Evolutionary conservation across 1,140 invertebrate species (phyloP).

Genomic region (Leucophenga varia): DNA sequence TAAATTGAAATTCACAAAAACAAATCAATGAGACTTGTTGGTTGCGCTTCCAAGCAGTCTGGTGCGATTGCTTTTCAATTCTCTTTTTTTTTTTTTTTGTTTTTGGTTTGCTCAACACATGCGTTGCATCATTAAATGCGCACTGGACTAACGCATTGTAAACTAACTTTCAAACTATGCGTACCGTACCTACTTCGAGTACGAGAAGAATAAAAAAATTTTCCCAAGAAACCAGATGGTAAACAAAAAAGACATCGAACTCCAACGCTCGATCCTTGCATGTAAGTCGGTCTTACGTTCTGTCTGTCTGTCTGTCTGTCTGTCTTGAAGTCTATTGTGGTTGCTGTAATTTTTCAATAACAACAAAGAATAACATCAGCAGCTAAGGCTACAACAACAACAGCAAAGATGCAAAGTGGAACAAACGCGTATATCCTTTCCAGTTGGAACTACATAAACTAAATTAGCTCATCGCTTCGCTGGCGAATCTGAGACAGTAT

Average conservation of each 20-base stretch:
- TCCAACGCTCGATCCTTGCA: background rate
- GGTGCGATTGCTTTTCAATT: conserved; percentile 32
- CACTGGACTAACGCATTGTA: no score
- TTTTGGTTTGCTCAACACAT: no score
- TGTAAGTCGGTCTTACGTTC: no score
- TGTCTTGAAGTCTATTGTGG: no score
- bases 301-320: no score
- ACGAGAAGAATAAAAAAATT: background rate
- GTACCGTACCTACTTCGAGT: no score
- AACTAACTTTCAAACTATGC: conserved; percentile 18
- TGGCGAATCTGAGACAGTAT: no score
- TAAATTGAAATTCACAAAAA: conserved; percentile 29
- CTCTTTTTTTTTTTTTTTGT: no score
- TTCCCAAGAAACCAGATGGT: conserved; percentile 34
- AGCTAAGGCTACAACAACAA: no score
- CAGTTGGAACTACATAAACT: conserved; percentile 19
- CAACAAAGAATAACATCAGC: background rate
- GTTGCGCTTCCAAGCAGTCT: conserved; percentile 47
- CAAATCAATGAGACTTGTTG: background rate
- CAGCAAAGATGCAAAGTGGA: no score
- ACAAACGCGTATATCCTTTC: no score
- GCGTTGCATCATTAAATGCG: conserved; percentile 38
- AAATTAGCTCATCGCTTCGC: conserved; percentile 52
- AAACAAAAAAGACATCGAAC: conserved; percentile 5
- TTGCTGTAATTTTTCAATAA: conserved; percentile 49